These are phyloP conservation scores for Corvus hawaiiensis DNA, from an alignment of 2,113 vertebrate genomes.

Conservation along the genomic window DNA sequence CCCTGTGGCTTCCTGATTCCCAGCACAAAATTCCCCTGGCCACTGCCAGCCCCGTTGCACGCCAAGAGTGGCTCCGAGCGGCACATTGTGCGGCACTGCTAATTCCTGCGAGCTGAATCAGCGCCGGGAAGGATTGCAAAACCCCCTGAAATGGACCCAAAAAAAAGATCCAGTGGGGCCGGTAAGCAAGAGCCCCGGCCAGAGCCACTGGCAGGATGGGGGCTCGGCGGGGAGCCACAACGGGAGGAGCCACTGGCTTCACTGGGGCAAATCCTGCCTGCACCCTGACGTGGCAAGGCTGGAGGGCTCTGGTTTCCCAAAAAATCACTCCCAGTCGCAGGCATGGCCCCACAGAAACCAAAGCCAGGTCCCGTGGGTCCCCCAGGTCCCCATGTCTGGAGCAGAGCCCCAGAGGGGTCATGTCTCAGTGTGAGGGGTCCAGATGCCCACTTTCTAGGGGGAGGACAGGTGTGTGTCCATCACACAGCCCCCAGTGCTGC, in stretches of 20 bases:
- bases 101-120: slow-evolving; percentile 33
- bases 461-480: background rate
- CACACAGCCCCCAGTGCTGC: background rate
- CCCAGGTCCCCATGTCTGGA: background rate
- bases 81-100: background rate
- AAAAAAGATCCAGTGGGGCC: background rate
- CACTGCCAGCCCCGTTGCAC: background rate
- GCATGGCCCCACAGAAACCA: background rate
- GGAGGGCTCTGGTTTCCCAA: background rate
- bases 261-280: background rate
- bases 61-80: background rate
- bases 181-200: background rate
- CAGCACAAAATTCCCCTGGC: background rate
- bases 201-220: background rate
- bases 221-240: background rate
- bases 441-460: accelerated
- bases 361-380: background rate
- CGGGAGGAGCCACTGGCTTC: accelerated
- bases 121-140: slow-evolving; percentile 25
- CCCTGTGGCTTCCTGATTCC: background rate
- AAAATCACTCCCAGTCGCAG: background rate
- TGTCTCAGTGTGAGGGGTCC: background rate
- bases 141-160: slow-evolving; percentile 17
- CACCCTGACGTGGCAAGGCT: background rate
- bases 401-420: background rate